phyloP scores from a whole-genome alignment of 2,888 invertebrate genomes.

The Yponomeuta malinellus region DNA sequence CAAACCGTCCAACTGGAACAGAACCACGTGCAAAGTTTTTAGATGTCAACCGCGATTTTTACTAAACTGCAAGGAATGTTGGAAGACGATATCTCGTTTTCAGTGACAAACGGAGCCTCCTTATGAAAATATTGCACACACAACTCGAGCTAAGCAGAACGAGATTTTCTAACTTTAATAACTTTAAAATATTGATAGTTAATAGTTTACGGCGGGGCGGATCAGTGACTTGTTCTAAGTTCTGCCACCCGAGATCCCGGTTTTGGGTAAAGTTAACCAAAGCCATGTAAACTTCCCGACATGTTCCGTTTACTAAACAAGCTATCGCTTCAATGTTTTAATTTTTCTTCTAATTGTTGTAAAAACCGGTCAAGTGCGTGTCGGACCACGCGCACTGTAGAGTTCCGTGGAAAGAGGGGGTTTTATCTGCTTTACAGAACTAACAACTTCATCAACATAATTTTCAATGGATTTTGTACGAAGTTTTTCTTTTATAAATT shows the following conservation, averaged over 20 bases:
- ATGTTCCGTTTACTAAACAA: neutral
- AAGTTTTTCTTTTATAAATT: no score
- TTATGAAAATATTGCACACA: neutral
- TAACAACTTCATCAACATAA: no score
- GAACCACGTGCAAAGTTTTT: no score
- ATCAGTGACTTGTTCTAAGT: neutral
- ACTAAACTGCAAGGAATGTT: neutral
- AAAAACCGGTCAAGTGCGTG: no score
- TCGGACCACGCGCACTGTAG: no score
- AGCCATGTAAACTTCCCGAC: conserved; percentile 2
- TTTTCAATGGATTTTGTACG: no score
- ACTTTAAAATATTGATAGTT: neutral
- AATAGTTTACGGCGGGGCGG: neutral
- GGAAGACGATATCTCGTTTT: neutral
- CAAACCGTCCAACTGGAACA: no score
- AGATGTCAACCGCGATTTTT: no score
- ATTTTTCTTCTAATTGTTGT: neutral
- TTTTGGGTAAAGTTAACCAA: neutral
- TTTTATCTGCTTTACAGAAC: no score
- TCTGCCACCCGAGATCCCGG: neutral
- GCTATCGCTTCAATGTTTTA: neutral
- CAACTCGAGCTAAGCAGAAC: neutral
- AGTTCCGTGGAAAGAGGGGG: no score
- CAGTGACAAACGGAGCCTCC: neutral
- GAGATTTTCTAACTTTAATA: neutral